These are phyloP conservation scores for Girardia tigrina DNA, from an alignment of 2,888 invertebrate genomes.

Conservation along the genomic window DNA sequence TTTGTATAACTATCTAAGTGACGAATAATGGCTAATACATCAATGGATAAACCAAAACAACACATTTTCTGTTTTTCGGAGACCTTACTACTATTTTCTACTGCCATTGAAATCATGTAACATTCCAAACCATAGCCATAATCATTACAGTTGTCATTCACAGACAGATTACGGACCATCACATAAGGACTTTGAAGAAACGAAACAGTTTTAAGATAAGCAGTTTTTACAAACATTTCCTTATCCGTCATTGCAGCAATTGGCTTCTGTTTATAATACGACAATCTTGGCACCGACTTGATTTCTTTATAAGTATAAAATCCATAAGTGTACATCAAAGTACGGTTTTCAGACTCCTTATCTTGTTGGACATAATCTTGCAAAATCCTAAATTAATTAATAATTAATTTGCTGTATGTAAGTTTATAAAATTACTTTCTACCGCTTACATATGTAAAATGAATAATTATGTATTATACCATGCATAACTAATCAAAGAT, in stretches of 20 bases:
- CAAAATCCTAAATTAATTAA: neutral
- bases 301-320: neutral
- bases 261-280: neutral
- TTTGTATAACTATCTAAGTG: neutral
- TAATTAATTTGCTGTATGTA: neutral
- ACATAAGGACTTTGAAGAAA: constrained; percentile 27
- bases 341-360: neutral
- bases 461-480: too few relatives aligned
- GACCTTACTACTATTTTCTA: neutral
- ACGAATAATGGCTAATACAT: constrained; percentile 1
- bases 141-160: constrained; percentile 26
- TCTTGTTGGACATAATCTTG: neutral
- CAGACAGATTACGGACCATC: constrained; percentile 26
- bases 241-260: neutral
- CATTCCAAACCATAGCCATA: constrained; percentile 30
- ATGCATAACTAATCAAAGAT: too few relatives aligned
- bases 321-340: neutral
- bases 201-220: neutral
- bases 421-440: too few relatives aligned
- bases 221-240: neutral
- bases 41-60: constrained; percentile 33
- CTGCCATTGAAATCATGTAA: neutral
- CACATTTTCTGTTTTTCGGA: neutral
- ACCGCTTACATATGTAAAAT: too few relatives aligned
- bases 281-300: neutral